Evolutionary conservation across 2,113 vertebrate genomes (phyloP).

Genomic region (Raja brachyura): DNA sequence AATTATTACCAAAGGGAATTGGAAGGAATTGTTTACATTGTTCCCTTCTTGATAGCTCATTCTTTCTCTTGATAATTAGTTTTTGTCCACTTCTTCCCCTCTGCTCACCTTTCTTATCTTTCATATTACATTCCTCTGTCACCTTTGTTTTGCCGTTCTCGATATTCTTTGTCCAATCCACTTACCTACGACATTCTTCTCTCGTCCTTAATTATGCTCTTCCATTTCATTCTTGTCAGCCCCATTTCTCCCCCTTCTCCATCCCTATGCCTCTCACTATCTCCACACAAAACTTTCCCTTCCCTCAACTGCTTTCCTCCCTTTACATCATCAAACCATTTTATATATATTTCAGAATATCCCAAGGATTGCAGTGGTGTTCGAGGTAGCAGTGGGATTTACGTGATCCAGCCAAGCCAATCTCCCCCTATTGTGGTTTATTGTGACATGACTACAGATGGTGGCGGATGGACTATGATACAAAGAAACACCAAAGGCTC

Average conservation of each 20-base stretch:
- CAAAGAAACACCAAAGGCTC: constrained; percentile 50
- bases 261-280: neutral
- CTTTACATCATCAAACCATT: neutral
- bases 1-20: too few species aligned
- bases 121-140: neutral
- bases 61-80: neutral
- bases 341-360: constrained; percentile 36
- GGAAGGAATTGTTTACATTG: too few species aligned
- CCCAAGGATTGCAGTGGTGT: constrained; percentile 52
- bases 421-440: constrained; percentile 48
- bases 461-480: constrained; percentile 50
- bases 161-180: too few species aligned
- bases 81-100: neutral
- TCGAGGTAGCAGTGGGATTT: constrained; percentile 43
- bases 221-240: too few species aligned
- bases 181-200: neutral
- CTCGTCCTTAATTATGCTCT: neutral
- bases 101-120: neutral
- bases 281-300: neutral
- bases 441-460: constrained; percentile 45
- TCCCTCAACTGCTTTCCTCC: neutral
- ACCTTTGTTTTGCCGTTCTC: too few species aligned
- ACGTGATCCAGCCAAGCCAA: constrained; percentile 51
- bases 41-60: neutral
- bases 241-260: neutral